Evolutionary conservation across 1,140 invertebrate species (phyloP).

Genomic region (Pinna nobilis): DNA sequence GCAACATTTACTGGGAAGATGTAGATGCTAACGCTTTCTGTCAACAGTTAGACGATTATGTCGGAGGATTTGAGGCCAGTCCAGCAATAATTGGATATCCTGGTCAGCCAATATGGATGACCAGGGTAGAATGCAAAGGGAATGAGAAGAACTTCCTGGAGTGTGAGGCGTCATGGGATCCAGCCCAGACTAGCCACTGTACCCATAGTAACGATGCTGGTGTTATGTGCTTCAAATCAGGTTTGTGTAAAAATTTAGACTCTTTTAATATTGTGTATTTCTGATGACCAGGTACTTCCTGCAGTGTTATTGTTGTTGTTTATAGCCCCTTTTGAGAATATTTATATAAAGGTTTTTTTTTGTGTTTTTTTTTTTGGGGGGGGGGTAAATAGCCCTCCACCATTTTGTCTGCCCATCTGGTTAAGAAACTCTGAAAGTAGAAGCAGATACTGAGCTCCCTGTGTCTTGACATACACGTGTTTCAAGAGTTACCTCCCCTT

Average conservation of each 20-base stretch:
- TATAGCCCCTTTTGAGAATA: too few species aligned
- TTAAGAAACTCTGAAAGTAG: too few species aligned
- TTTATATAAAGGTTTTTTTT: too few species aligned
- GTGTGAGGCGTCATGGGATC: conserved; percentile 55
- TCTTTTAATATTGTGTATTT: background rate
- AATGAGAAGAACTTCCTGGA: conserved; percentile 52
- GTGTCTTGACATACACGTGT: too few species aligned
- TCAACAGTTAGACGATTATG: conserved; percentile 40
- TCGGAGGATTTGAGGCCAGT: conserved; percentile 45
- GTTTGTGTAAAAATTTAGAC: conserved; percentile 36
- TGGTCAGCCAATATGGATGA: conserved; percentile 50
- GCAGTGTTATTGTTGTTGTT: too few species aligned
- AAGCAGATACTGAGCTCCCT: too few species aligned
- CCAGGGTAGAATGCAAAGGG: conserved; percentile 55
- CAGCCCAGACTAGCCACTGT: conserved; percentile 40
- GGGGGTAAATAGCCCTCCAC: too few species aligned
- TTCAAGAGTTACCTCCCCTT: too few species aligned
- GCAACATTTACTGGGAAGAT: conserved; percentile 51
- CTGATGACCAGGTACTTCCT: too few species aligned
- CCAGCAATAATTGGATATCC: conserved; percentile 8
- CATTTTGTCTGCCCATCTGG: too few species aligned
- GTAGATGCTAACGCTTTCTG: conserved; percentile 64
- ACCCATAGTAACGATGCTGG: conserved; percentile 51
- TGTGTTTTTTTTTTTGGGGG: too few species aligned
- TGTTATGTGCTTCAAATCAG: conserved; percentile 58